phyloP scores from a whole-genome alignment of 2,113 vertebrate genomes.

The Ceuthmochares aereus region DNA sequence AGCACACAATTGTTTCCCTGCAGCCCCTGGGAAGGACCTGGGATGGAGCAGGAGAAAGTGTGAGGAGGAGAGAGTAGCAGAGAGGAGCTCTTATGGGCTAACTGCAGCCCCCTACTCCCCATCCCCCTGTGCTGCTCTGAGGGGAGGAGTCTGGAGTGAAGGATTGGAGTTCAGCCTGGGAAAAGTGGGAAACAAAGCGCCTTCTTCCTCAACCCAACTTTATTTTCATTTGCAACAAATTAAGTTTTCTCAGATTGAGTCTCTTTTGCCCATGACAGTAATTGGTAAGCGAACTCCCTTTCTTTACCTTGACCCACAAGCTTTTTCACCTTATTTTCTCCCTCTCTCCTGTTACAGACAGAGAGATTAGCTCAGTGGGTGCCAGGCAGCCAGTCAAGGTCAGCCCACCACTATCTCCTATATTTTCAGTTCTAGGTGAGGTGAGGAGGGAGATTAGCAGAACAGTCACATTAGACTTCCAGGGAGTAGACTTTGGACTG shows the following conservation, averaged over 20 bases:
- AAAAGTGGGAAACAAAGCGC: background rate
- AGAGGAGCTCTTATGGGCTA: background rate
- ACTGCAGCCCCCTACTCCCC: rapidly evolving
- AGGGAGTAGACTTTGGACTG: no score
- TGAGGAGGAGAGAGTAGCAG: background rate
- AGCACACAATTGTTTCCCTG: background rate
- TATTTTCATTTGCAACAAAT: background rate
- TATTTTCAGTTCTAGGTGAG: no score
- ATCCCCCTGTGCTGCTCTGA: rapidly evolving
- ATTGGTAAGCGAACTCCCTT: background rate
- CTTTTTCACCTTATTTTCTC: background rate
- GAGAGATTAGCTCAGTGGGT: background rate
- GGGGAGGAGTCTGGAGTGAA: no score
- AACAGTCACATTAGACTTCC: no score
- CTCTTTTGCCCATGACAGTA: background rate
- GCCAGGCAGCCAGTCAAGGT: background rate
- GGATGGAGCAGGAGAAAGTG: background rate
- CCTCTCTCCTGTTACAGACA: background rate
- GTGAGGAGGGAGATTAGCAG: no score
- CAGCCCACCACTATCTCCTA: background rate
- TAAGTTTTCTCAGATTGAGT: background rate
- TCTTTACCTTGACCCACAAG: rapidly evolving
- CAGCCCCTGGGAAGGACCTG: background rate
- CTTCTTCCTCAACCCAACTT: background rate
- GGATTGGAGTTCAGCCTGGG: background rate